Evolutionary conservation across 2,888 invertebrate genomes (phyloP), one percentile per base, ranked within the genome.

Genomic region (Gastracanthus pulcherrimus): DNA sequence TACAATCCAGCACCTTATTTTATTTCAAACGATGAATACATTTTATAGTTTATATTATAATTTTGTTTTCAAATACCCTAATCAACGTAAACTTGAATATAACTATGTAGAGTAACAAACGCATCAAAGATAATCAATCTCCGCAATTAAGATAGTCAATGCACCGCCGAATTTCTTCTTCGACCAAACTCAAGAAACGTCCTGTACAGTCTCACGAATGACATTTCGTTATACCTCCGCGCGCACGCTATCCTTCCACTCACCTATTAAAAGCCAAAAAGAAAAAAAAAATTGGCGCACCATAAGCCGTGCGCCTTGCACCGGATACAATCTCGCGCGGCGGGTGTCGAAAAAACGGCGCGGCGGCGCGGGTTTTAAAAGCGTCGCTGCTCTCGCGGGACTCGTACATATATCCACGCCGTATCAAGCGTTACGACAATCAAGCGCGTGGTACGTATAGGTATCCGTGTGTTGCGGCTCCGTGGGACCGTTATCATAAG

Each of bases 361-460:
- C 38, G 41, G 13, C n/a, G 11, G 48, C 55, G 67, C 55, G 26
- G 31, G 62, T 34, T 62, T 34, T 34, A 31, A 34, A 60, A 34
- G 60, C 60, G 34, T 55, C 26, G 26, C 51, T 51, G 3, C 26
- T n/a, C 41, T 13, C 3, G 41, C 2, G 45, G 16, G 45, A 19
- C 0, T 48, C 11, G 23, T 58, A 29, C 26, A 29, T 29, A 29
- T n/a, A 31, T 9, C 34, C 19, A 7, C 9, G 62, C 19, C 51
- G 11, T 55, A 55, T 55, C 51, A 23, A 26, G 60, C 64, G 64
- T 85, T 85, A 83, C 83, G 84, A 86, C 84, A 86, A 84, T 85
- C 84, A 82, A 83, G 82, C 82, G 82, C 83, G 84, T 82, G 79
- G 16, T 16, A 9, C 9, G 41, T 41, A 16, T 41, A 3, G 7